Evolutionary conservation across 2,888 invertebrate genomes (phyloP), one percentile per base, ranked within the genome.

Genomic region (Amiota mariae): DNA sequence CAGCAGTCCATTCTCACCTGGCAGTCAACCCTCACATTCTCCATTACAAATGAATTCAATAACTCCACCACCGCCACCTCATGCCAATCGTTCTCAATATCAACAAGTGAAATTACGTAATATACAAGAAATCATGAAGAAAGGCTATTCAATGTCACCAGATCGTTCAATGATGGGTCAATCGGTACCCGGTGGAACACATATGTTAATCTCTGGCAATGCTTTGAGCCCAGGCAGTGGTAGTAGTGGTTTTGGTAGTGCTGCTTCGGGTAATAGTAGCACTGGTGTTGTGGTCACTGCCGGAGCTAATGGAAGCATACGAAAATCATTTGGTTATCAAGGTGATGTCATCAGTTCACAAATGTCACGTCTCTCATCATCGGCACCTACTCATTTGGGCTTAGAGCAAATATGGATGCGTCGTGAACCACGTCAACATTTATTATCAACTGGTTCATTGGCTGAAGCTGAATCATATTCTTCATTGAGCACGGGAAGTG

Each of bases 391-490:
- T 72, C 95, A 96, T 88, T 72, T 89, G 75, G 95, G 95, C 48
- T 90, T 95, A 81, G 96, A 96, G 79, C 93, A 94, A 90, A 94
- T 97, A 77, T 97, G 97, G 97, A 94, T 94, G 87, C 92, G 96
- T 54, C 91, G 97, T 76, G 97, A 97, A 88, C 96, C 97, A 6
- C 92, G 97, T 71, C 95, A 95, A 88, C 96, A 97, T 91, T 91
- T 97, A 76, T 89, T 96, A 70, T 96, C 96, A 9, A 96, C 96
- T 15, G 95, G 96, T 80, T 96, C 96, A 59, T 89, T 94, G 81
- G 96, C 94, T 36, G 96, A 97, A 89, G 96, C 95, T 59, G 95
- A 95, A 49, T 96, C 96, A 24, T 95, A 94, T 47, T 96, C 96
- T 46, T 96, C 96, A 8, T 88, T 96, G 20, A 96, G 96, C 76